Percentiles rank a stretch among this genome's conserved stretches.
phyloP scores from a whole-genome alignment of 2,888 invertebrate species.

The Noctua janthe region DNA sequence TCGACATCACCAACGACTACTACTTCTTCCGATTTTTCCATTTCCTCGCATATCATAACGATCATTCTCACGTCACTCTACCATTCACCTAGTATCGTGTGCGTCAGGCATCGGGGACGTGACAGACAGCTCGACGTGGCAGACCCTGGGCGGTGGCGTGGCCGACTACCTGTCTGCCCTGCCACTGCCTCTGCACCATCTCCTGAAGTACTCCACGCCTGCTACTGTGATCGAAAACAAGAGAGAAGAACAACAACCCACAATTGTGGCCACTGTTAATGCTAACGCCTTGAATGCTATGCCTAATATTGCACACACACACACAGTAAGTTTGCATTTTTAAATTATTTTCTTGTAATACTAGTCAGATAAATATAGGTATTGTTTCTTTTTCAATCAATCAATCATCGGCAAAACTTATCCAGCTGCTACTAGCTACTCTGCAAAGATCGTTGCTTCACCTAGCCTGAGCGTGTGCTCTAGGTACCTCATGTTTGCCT shows the following conservation, averaged over 20 bases:
- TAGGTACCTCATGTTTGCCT: neutral
- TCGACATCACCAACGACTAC: neutral
- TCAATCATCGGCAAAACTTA: neutral
- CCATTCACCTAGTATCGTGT: constrained; percentile 62
- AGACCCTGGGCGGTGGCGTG: constrained; percentile 94
- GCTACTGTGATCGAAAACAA: constrained; percentile 91
- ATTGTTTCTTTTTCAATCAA: neutral
- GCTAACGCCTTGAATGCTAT: constrained; percentile 78
- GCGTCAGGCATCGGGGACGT: constrained; percentile 86
- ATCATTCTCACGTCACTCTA: constrained; percentile 42
- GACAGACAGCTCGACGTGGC: constrained; percentile 91
- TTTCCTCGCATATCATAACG: neutral
- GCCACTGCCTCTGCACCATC: constrained; percentile 95
- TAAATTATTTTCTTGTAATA: neutral
- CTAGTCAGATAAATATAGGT: neutral
- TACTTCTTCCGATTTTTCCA: too few species aligned
- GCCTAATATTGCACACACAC: constrained; percentile 71
- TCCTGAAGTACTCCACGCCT: constrained; percentile 94
- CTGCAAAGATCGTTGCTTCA: neutral
- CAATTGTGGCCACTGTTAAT: constrained; percentile 87
- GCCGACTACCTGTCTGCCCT: constrained; percentile 96
- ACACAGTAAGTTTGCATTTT: constrained; percentile 69
- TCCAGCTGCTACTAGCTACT: neutral
- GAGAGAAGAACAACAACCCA: constrained; percentile 91
- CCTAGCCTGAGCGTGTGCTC: neutral